These are phyloP conservation scores for Pseudomyrmex pallidus DNA, from an alignment of 1,140 invertebrate genomes.

Conservation along the genomic window DNA sequence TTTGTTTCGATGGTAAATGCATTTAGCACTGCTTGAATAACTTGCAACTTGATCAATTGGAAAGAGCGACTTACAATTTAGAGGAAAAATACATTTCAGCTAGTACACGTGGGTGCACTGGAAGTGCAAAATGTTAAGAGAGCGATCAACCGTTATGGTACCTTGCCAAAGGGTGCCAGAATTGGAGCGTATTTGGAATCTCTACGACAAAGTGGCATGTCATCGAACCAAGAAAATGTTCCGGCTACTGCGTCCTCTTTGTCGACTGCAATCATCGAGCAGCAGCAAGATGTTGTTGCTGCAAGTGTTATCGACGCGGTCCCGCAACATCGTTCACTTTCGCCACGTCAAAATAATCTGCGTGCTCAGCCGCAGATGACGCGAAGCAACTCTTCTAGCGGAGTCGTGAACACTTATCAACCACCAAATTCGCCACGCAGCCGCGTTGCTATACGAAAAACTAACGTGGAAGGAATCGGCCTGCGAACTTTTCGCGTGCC, in stretches of 20 bases:
- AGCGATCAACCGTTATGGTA: constrained; percentile 98
- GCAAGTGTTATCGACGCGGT: constrained; percentile 63
- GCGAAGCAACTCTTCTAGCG: constrained; percentile 92
- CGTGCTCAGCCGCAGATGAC: constrained; percentile 92
- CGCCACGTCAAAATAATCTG: constrained; percentile 87
- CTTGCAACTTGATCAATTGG: constrained; percentile 11
- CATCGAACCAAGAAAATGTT: constrained; percentile 84
- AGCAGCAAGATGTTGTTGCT: constrained; percentile 60
- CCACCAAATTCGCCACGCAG: constrained; percentile 86
- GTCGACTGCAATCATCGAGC: constrained; percentile 77
- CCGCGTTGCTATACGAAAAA: constrained; percentile 84
- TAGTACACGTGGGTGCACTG: constrained; percentile 93
- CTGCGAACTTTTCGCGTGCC: constrained; percentile 86
- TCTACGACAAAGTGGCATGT: constrained; percentile 91
- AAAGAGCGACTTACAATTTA: constrained; percentile 8
- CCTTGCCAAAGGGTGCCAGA: constrained; percentile 96
- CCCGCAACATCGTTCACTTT: constrained; percentile 83
- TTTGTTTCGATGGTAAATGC: constrained; percentile 74
- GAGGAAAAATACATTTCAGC: constrained; percentile 81
- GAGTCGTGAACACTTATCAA: constrained; percentile 89
- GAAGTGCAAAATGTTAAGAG: constrained; percentile 98
- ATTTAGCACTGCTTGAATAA: constrained; percentile 83
- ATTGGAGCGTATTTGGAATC: constrained; percentile 98
- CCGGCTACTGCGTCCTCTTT: constrained; percentile 66
- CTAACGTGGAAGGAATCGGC: constrained; percentile 80